These are phyloP conservation scores for Caenorhabditis auriculariae DNA, from an alignment of 2,888 invertebrate genomes.

Conservation along the genomic window DNA sequence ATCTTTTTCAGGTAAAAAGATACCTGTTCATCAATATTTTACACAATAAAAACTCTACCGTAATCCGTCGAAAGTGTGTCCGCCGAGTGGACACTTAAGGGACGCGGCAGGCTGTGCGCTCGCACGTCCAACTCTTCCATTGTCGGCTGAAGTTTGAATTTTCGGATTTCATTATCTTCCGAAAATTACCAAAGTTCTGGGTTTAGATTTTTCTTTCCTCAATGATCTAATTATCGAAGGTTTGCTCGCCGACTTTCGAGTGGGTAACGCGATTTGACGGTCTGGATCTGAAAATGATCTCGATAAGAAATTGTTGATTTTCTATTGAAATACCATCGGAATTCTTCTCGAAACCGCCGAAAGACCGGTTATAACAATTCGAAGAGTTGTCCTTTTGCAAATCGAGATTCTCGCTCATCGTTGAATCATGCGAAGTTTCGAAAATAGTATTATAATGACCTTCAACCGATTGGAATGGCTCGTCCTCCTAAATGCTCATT, in stretches of 20 bases:
- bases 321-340: conserved; percentile 9
- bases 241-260: not conserved
- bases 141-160: too few species aligned
- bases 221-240: conserved; percentile 5
- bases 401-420: conserved; percentile 14
- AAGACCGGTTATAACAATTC: conserved; percentile 17
- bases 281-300: not conserved
- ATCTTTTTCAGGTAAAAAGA: not conserved
- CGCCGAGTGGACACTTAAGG: conserved; percentile 18
- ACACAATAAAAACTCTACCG: too few species aligned
- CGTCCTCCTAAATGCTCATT: conserved; percentile 17
- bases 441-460: conserved; percentile 31
- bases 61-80: conserved; percentile 29
- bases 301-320: conserved; percentile 10
- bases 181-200: conserved; percentile 13
- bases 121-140: too few species aligned
- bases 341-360: conserved; percentile 26
- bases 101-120: too few species aligned
- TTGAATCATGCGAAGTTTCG: conserved; percentile 29
- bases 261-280: not conserved
- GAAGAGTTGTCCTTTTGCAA: too few species aligned
- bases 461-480: conserved; percentile 22
- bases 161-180: too few species aligned
- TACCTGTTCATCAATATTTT: too few species aligned
- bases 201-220: conserved; percentile 17